Percentiles rank a stretch among this genome's conserved stretches.
Evolutionary conservation across 1,140 invertebrate genomes (phyloP).

Genomic region (Mesaphorura yosii): DNA sequence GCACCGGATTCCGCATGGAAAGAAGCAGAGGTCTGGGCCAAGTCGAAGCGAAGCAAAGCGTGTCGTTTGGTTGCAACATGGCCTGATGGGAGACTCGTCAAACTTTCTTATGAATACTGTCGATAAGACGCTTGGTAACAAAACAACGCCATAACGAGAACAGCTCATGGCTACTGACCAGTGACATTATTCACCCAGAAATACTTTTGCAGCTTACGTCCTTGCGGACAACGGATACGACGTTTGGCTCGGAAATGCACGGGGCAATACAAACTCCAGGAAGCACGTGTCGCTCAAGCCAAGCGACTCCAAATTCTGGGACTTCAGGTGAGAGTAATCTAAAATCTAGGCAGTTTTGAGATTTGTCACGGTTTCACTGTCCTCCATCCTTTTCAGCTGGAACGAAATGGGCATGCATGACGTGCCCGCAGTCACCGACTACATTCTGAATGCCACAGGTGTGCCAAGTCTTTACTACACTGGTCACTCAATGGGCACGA

Average conservation of each 20-base stretch:
- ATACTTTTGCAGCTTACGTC: constrained; percentile 21
- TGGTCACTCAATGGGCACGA: constrained; percentile 59
- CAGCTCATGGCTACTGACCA: too few species aligned
- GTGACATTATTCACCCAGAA: too few species aligned
- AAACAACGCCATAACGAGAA: too few species aligned
- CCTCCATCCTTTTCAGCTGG: constrained; percentile 12
- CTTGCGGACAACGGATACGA: constrained; percentile 38
- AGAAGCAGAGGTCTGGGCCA: constrained; percentile 31
- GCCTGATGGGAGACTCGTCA: constrained; percentile 51
- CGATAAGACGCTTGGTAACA: constrained; percentile 48
- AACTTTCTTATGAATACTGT: constrained; percentile 53
- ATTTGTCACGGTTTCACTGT: background rate
- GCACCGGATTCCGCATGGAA: constrained; percentile 37
- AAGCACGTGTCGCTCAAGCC: background rate
- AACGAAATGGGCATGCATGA: constrained; percentile 46
- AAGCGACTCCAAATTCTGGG: background rate
- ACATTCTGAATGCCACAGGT: constrained; percentile 43
- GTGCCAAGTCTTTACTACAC: constrained; percentile 44
- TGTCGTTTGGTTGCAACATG: constrained; percentile 54
- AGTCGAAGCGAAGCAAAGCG: too few species aligned
- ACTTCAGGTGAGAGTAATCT: too few species aligned
- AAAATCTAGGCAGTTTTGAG: too few species aligned
- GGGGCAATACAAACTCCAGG: constrained; percentile 39
- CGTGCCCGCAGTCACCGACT: constrained; percentile 53
- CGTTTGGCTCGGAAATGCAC: constrained; percentile 39